phyloP scores from a whole-genome alignment of 35 echinoderm and acorn worm genomes.

The Apostichopus californicus region DNA sequence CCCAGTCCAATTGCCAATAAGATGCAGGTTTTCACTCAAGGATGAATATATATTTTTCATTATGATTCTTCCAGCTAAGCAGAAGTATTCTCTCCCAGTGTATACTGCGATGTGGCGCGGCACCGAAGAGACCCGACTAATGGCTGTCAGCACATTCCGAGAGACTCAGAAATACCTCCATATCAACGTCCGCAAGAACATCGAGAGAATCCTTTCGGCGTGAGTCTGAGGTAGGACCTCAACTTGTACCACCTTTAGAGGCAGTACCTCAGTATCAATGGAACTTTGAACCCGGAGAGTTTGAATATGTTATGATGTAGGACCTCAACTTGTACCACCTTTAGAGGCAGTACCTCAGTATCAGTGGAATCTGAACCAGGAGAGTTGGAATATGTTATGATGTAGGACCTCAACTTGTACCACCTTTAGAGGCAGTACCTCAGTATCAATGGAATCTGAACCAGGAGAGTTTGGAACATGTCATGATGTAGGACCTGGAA shows the following conservation, averaged over 20 bases:
- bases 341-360: too few relatives aligned
- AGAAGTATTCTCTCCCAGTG: conserved; percentile 59
- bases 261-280: neutral
- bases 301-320: neutral
- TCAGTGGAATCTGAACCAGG: too few relatives aligned
- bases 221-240: neutral
- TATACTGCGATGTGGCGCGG: conserved; percentile 54
- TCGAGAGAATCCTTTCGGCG: conserved; percentile 44
- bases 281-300: too few relatives aligned
- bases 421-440: neutral
- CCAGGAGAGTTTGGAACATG: too few relatives aligned
- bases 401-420: neutral
- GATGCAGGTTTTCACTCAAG: too few relatives aligned
- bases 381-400: too few relatives aligned
- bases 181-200: conserved; percentile 53
- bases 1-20: too few relatives aligned
- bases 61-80: conserved; percentile 50
- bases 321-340: too few relatives aligned
- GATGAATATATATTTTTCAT: neutral
- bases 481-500: neutral
- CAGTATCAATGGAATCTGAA: neutral
- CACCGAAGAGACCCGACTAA: conserved; percentile 38
- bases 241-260: neutral
- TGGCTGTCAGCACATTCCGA: conserved; percentile 21
- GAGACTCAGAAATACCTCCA: conserved; percentile 59